Evolutionary conservation across 1,140 invertebrate species (phyloP), one percentile per base, ranked within the genome.

Genomic region (Zaprionus lachaisei): DNA sequence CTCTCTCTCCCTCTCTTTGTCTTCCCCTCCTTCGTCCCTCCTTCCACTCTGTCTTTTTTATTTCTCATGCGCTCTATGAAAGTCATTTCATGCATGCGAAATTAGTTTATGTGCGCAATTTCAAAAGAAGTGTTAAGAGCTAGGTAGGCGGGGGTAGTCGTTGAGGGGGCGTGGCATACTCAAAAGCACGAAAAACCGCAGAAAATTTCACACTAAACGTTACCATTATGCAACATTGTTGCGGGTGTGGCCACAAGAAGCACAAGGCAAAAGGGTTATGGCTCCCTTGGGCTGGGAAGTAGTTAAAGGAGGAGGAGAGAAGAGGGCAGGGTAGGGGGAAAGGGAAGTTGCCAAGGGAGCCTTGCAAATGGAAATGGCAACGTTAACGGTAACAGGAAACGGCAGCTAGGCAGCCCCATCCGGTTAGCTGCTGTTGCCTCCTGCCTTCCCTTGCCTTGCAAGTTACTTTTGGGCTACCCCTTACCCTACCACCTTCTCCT

Each of bases 61-160:
- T 65, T 38, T 56, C 26, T 38, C 15, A 11, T n/a, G 12, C 12
- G 12, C 38, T 24, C 37, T 65, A 90, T 89, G 78, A 72, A 79
- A 84, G 75, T 81, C 84, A 90, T 89, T 89, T 90, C 84, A 89
- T 89, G 84, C 84, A 89, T 89, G 84, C 81, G 65, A 80, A 89
- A 89, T 89, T 89, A 90, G 84, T 89, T 89, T 90, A 89, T 89
- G 81, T 79, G 85, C 78, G 69, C 84, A 89, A 84, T 89, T 89
- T 89, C 66, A 84, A 89, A 84, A 81, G 85, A 80, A 81, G 79
- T 76, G 73, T 70, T 73, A 67, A 68, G 28, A 12, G 20, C 56
- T 51, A 71, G 31, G 54, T 54, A 57, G 66, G 51, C 34, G 58
- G 44, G 61, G 51, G 54, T 28, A 38, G 31, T 34, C 31, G 3